These are phyloP conservation scores for Bothrops jararaca DNA, from an alignment of 2,113 vertebrate genomes.

Conservation along the genomic window DNA sequence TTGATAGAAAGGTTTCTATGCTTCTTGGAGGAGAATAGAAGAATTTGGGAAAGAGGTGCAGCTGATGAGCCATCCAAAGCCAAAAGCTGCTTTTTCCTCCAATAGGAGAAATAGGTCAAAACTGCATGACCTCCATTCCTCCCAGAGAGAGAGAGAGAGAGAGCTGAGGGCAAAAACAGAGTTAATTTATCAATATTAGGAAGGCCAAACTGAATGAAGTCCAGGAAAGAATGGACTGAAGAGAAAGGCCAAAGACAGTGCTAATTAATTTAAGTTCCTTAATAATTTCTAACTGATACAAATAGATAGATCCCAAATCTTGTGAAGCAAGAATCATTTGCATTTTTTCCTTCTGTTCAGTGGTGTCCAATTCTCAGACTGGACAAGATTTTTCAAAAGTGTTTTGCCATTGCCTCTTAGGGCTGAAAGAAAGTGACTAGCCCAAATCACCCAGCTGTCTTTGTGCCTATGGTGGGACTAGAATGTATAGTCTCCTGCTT, in stretches of 20 bases:
- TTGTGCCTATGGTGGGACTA: too few species aligned
- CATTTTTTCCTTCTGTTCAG: too few species aligned
- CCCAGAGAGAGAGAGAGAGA: background rate
- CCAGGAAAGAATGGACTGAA: background rate
- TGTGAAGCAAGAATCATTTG: background rate
- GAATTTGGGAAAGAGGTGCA: background rate
- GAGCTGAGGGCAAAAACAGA: background rate
- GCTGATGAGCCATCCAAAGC: background rate
- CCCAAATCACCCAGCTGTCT: too few species aligned
- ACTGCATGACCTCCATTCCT: background rate
- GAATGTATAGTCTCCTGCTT: too few species aligned
- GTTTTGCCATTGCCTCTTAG: too few species aligned
- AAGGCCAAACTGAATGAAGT: background rate
- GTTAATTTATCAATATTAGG: background rate
- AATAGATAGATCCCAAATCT: background rate
- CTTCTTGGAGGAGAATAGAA: background rate
- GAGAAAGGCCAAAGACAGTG: background rate
- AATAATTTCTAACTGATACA: background rate
- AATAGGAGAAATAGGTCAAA: background rate
- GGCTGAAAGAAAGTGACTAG: too few species aligned
- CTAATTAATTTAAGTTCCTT: background rate
- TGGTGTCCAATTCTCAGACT: too few species aligned
- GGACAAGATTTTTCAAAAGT: too few species aligned
- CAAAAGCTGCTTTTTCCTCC: background rate
- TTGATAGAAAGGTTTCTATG: background rate